Conservation (phyloP, 2,797 vertebrate genomes). For the Nasua narica region DNA sequence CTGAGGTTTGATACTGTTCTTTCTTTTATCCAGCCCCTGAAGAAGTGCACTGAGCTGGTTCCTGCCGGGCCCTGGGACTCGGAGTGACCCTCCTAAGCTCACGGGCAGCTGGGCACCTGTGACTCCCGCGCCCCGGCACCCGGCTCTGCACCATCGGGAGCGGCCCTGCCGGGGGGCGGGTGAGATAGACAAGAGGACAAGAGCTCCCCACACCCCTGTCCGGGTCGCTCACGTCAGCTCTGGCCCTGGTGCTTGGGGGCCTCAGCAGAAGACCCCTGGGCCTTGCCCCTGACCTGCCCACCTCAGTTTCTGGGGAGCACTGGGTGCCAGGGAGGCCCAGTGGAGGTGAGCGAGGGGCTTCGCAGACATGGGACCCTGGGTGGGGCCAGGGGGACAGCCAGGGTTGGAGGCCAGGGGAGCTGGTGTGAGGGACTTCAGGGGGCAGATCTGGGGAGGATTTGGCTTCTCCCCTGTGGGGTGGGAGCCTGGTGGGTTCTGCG, state of each 20-base stretch:
- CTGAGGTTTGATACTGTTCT: neutral
- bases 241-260: neutral
- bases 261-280: neutral
- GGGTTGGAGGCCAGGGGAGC: neutral
- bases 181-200: neutral
- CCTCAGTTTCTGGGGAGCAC: neutral
- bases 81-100: neutral
- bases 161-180: accelerated
- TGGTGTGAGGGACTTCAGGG: neutral
- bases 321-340: neutral
- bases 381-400: neutral
- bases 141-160: neutral
- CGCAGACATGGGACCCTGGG: accelerated
- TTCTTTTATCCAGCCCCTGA: neutral
- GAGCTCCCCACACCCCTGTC: neutral
- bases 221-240: no score
- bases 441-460: no score
- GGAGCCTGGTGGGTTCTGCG: neutral
- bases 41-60: accelerated
- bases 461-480: neutral
- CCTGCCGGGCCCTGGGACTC: neutral
- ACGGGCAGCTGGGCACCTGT: accelerated
- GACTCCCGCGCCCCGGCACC: accelerated
- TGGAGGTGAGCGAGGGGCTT: neutral
- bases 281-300: neutral